A percentile compares a stretch with the other conserved stretches of the same genome.
These are phyloP conservation scores for Halcyon badia DNA, from an alignment of 2,797 vertebrate species.

Conservation along the genomic window DNA sequence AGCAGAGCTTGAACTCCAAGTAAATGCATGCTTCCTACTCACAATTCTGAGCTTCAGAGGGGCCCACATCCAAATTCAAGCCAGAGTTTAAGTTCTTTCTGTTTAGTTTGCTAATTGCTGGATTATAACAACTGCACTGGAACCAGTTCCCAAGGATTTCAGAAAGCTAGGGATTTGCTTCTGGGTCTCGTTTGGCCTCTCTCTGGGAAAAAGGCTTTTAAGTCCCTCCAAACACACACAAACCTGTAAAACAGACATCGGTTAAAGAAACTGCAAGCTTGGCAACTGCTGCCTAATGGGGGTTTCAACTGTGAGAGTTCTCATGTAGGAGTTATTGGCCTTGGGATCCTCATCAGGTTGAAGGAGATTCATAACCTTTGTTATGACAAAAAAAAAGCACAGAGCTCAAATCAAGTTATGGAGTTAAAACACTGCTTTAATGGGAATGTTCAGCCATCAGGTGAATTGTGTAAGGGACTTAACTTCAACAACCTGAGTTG, in stretches of 20 bases:
- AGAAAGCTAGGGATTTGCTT: background rate
- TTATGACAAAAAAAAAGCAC: background rate
- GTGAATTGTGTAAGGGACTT: background rate
- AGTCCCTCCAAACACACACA: background rate
- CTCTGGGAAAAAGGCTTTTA: background rate
- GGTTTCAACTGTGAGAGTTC: background rate
- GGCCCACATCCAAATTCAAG: background rate
- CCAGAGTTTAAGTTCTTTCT: background rate
- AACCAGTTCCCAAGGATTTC: background rate
- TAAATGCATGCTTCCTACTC: background rate
- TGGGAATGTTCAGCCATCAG: background rate
- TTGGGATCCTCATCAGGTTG: background rate
- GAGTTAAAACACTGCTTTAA: background rate
- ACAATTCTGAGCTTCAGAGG: background rate
- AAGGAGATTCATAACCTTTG: background rate
- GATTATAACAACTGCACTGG: background rate
- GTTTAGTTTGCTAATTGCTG: constrained; percentile 9
- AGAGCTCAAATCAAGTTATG: background rate
- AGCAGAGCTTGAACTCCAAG: constrained; percentile 16
- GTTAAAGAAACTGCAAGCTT: background rate
- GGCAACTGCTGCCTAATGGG: background rate
- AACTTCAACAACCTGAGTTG: background rate
- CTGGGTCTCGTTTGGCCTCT: background rate
- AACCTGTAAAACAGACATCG: background rate
- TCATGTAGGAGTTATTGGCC: background rate